Evolutionary conservation across 2,888 invertebrate species (phyloP).

Genomic region (Perizoma flavofasciatum): DNA sequence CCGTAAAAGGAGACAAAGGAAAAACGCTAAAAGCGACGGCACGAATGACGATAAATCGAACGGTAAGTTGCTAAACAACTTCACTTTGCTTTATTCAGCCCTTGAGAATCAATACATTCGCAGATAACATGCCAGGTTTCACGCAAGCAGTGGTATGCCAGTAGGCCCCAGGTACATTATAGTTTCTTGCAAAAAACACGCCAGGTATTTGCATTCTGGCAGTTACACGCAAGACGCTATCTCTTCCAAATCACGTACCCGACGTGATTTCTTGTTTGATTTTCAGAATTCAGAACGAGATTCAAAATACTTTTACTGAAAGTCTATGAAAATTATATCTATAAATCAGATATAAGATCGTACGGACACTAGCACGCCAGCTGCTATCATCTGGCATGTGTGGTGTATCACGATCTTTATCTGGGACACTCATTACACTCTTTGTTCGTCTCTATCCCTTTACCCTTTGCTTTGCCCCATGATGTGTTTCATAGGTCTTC

Average conservation of each 20-base stretch:
- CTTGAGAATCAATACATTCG: no score
- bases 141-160: no score
- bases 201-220: conserved; percentile 7
- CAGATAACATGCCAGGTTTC: no score
- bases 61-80: conserved; percentile 62
- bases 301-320: no score
- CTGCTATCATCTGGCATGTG: background rate
- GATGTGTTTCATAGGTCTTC: conserved; percentile 43
- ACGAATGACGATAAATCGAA: conserved; percentile 59
- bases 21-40: conserved; percentile 56
- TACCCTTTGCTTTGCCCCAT: conserved; percentile 37
- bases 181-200: conserved; percentile 3
- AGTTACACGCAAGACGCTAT: no score
- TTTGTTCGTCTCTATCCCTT: conserved; percentile 30
- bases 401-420: conserved; percentile 15
- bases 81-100: conserved; percentile 46
- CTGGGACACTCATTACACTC: conserved; percentile 31
- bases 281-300: no score
- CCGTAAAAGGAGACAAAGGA: conserved; percentile 85
- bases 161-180: no score
- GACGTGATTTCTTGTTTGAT: no score
- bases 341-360: no score
- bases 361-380: background rate
- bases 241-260: no score
- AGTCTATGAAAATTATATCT: no score